Evolutionary conservation across 2,888 invertebrate genomes (phyloP).

Genomic region (Rhagonycha lutea): DNA sequence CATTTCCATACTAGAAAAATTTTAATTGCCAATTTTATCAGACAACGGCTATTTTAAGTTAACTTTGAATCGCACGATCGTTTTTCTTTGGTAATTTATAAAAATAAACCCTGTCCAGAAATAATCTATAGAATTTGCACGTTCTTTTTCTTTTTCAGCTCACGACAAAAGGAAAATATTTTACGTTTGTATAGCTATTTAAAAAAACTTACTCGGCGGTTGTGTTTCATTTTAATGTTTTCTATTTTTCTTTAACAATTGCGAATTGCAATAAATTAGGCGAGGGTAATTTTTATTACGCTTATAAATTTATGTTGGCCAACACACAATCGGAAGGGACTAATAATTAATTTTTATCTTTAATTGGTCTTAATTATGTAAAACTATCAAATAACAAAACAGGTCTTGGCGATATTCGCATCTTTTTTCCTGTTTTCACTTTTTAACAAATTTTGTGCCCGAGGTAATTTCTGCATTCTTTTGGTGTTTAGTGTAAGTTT

Average conservation of each 20-base stretch:
- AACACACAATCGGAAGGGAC: neutral
- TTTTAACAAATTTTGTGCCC: neutral
- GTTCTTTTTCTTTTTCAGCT: constrained; percentile 12
- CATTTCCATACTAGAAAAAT: constrained; percentile 21
- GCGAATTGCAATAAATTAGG: neutral
- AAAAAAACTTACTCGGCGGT: constrained; percentile 17
- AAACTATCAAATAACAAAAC: neutral
- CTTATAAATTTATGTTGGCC: neutral
- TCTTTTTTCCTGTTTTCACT: neutral
- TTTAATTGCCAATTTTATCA: constrained; percentile 27
- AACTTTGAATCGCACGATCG: constrained; percentile 12
- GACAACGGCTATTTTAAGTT: constrained; percentile 19
- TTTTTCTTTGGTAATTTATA: constrained; percentile 18
- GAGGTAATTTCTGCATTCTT: constrained; percentile 3
- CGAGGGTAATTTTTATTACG: neutral
- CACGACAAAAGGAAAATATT: constrained; percentile 29
- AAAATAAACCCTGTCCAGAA: constrained; percentile 23
- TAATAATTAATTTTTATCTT: neutral
- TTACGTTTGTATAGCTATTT: constrained; percentile 25
- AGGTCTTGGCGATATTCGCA: neutral
- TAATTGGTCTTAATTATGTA: neutral
- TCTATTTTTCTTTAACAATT: neutral
- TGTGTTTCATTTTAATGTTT: constrained; percentile 3
- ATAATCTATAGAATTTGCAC: constrained; percentile 24
- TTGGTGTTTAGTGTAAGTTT: neutral